phyloP scores from a whole-genome alignment of 1,140 invertebrate species.

The Laodelphax striatellus region DNA sequence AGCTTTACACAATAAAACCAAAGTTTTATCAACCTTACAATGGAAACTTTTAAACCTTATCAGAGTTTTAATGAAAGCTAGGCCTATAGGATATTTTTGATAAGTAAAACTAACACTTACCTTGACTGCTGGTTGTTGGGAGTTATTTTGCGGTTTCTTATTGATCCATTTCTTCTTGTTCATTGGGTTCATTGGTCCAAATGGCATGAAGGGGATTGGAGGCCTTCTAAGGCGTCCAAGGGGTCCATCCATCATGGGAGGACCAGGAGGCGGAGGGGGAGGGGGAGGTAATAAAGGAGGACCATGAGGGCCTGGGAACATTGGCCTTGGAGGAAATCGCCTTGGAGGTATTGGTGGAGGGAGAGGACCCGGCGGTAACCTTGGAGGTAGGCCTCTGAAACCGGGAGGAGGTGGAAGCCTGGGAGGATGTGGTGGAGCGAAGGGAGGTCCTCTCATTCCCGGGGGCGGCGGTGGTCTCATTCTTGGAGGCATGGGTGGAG shows the following conservation, averaged over 20 bases:
- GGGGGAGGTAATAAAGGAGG: background rate
- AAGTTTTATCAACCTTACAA: too few species aligned
- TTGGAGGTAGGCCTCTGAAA: background rate
- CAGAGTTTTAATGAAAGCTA: too few species aligned
- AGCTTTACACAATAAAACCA: too few species aligned
- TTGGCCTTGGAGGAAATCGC: background rate
- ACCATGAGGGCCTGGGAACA: background rate
- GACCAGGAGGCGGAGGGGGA: background rate
- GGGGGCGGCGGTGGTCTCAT: background rate
- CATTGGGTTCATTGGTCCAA: too few species aligned
- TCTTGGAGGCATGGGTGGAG: background rate
- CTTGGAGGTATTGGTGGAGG: background rate
- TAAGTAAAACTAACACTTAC: too few species aligned
- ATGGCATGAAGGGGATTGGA: background rate
- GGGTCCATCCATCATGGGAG: background rate
- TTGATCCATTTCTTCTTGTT: too few species aligned
- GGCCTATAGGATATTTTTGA: too few species aligned
- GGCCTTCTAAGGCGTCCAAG: background rate
- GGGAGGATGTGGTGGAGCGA: background rate
- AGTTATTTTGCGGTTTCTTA: too few species aligned
- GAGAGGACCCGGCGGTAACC: background rate
- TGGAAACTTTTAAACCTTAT: too few species aligned
- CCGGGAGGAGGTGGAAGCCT: conserved; percentile 3
- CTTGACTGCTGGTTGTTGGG: too few species aligned
- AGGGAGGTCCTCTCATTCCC: background rate